phyloP scores from a whole-genome alignment of 37 sponge, comb jelly and placozoan genomes.

The Halisarca cf. caerulea region DNA sequence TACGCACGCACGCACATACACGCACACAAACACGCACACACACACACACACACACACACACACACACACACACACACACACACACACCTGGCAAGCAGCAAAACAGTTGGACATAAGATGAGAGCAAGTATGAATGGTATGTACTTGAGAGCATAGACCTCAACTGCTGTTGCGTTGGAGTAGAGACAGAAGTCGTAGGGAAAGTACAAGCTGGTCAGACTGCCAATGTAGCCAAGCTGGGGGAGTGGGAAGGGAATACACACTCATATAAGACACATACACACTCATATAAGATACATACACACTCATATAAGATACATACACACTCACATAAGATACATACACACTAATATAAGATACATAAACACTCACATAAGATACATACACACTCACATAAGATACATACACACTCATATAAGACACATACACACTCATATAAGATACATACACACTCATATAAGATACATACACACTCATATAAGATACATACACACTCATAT shows the following conservation, averaged over 20 bases:
- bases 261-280: no score
- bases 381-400: constrained; percentile 39
- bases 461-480: constrained; percentile 37
- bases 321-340: constrained; percentile 45
- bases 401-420: constrained; percentile 35
- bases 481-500: constrained; percentile 32
- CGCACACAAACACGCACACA: neutral
- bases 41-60: constrained; percentile 32
- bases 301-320: constrained; percentile 36
- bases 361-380: no score
- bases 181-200: constrained; percentile 85
- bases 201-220: constrained; percentile 68
- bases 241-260: no score
- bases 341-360: no score
- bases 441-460: constrained; percentile 32
- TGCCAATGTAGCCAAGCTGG: constrained; percentile 66
- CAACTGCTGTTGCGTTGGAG: constrained; percentile 41
- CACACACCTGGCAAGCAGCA: constrained; percentile 34
- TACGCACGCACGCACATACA: neutral
- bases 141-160: constrained; percentile 60
- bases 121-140: constrained; percentile 46
- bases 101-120: constrained; percentile 20
- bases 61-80: neutral
- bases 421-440: constrained; percentile 34
- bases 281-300: constrained; percentile 35